These are phyloP conservation scores for Tetanocera ferruginea DNA, from an alignment of 2,888 invertebrate species.

Conservation along the genomic window DNA sequence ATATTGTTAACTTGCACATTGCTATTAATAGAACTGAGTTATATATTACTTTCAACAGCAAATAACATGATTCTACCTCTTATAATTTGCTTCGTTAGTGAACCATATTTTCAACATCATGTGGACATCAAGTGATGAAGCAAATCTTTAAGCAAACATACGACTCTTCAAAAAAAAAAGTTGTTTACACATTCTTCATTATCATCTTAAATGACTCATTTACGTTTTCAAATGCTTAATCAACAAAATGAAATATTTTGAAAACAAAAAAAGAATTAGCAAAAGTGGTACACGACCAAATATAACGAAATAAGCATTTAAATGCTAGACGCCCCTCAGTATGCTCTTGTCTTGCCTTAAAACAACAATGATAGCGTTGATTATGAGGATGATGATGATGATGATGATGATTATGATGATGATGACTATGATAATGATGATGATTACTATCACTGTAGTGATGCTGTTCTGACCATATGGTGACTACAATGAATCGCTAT, in stretches of 20 bases:
- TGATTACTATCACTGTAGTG: no score
- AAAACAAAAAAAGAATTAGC: background rate
- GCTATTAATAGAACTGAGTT: no score
- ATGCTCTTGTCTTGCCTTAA: background rate
- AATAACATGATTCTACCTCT: no score
- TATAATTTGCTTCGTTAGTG: no score
- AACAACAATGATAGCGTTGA: no score
- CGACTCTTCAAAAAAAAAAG: background rate
- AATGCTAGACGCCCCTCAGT: background rate
- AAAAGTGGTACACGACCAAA: background rate
- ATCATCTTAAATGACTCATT: background rate
- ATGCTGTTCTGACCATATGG: background rate
- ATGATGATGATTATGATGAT: background rate
- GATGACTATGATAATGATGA: background rate
- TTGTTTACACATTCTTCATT: background rate
- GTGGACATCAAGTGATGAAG: no score
- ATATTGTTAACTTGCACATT: no score
- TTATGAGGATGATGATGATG: no score
- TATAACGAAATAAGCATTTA: background rate
- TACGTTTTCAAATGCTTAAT: background rate
- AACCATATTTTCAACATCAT: no score
- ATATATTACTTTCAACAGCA: no score
- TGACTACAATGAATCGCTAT: background rate
- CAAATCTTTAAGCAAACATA: no score
- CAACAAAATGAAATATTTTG: background rate